Evolutionary conservation across 2,888 invertebrate species (phyloP).

Genomic region (Drosophila putrida): DNA sequence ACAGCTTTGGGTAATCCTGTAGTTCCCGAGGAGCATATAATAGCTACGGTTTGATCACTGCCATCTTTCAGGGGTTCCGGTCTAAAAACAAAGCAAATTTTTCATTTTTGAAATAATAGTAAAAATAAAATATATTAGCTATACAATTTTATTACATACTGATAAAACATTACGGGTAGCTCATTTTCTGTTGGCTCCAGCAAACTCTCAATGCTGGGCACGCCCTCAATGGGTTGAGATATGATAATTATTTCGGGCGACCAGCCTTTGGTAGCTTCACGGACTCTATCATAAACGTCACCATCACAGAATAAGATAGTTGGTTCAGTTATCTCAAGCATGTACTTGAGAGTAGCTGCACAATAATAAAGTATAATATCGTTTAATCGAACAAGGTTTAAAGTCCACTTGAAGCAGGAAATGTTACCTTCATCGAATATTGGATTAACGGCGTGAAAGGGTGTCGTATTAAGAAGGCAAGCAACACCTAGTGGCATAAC

Average conservation of each 20-base stretch:
- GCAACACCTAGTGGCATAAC: constrained; percentile 66
- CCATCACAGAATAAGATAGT: constrained; percentile 64
- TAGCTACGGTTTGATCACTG: constrained; percentile 61
- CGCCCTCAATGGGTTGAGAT: constrained; percentile 49
- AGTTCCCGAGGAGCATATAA: constrained; percentile 76
- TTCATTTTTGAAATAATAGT: background rate
- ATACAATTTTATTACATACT: constrained; percentile 33
- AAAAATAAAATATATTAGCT: background rate
- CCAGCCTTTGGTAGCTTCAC: constrained; percentile 49
- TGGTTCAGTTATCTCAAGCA: constrained; percentile 59
- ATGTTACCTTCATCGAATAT: constrained; percentile 58
- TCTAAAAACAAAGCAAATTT: constrained; percentile 8
- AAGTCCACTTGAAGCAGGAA: background rate
- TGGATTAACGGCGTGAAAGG: constrained; percentile 69
- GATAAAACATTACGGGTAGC: constrained; percentile 35
- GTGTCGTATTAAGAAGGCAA: constrained; percentile 60
- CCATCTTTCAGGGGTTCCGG: constrained; percentile 52
- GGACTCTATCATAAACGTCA: constrained; percentile 48
- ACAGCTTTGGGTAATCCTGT: constrained; percentile 75
- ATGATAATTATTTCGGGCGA: constrained; percentile 55
- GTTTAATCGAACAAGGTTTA: background rate
- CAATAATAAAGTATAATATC: background rate
- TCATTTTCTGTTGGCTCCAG: constrained; percentile 47
- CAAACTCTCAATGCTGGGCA: constrained; percentile 52
- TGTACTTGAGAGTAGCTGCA: constrained; percentile 47